Evolutionary conservation across 1,140 invertebrate genomes (phyloP).

Genomic region (Anthonomus grandis): DNA sequence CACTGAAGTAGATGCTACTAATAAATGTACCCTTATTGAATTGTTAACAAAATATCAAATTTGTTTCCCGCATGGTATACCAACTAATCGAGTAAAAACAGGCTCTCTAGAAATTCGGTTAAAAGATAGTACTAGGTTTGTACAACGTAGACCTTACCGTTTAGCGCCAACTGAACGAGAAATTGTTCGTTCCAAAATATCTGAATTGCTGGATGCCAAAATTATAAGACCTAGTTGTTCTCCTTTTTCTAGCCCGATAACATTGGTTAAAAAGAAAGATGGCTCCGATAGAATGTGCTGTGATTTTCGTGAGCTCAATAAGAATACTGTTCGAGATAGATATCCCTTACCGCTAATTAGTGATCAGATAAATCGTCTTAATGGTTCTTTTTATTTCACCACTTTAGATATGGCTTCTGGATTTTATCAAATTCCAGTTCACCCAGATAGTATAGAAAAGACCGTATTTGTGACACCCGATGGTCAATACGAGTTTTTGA

Average conservation of each 20-base stretch:
- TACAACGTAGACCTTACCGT: slow-evolving; percentile 1
- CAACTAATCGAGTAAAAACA: neutral
- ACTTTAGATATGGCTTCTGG: no score
- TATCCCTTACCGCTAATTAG: slow-evolving; percentile 37
- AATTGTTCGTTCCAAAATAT: neutral
- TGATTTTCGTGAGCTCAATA: slow-evolving; percentile 37
- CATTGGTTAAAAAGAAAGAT: neutral
- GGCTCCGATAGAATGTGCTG: slow-evolving; percentile 25
- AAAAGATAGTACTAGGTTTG: slow-evolving; percentile 1
- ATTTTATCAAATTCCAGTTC: no score
- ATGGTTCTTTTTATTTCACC: no score
- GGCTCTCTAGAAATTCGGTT: slow-evolving; percentile 7
- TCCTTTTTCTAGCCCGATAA: neutral
- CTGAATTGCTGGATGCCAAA: neutral
- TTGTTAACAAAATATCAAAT: neutral
- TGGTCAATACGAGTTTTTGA: no score
- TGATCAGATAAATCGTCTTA: no score
- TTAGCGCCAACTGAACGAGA: neutral
- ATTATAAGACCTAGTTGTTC: slow-evolving; percentile 1
- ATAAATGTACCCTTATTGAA: no score
- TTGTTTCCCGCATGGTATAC: neutral
- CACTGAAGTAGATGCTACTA: neutral
- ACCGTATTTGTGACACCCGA: no score
- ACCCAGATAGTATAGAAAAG: no score
- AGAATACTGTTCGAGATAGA: slow-evolving; percentile 25